Evolutionary conservation across 2,888 invertebrate species (phyloP), one percentile per base, ranked within the genome.

Genomic region (Phoenoteleia sp.): DNA sequence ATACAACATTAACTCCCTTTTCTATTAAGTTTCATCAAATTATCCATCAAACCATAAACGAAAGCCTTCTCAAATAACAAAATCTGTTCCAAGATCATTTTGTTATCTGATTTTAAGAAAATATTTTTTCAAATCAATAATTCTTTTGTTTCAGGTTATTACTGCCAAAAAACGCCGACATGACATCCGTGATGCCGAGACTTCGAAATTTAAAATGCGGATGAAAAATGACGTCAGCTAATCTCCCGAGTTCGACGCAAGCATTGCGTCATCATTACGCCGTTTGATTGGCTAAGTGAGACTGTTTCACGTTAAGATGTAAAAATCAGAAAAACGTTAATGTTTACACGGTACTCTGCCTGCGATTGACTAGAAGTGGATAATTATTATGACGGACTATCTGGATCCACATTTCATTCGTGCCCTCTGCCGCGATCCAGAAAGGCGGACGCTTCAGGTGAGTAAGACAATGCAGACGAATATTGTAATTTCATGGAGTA

Each of bases 341-440:
- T 11, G 56, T 27, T n/a, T 42, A 42, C 67, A 60, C 17, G 60
- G 29, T 45, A 62, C 42, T 71, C 54, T 13, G 54, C 56, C 47
- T 56, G 47, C 45, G 23, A 33, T 74, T 67, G 82, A 81, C 80
- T 80, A 84, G 84, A 84, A 87, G 85, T 85, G 69, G 79, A 76
- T 75, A 79, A 75, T 88, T 88, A 92, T 74, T 81, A 95, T 94
- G 94, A 94, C 94, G 92, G 94, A 94, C 91, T 94, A 94, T 89
- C 93, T 94, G 91, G 95, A 95, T 91, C 94, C 94, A 77, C 94
- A 94, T 89, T 95, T 95, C 89, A 93, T 95, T 86, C 94, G 94
- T 90, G 94, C 95, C 87, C 94, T 95, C 81, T 94, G 94, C 92
- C 94, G 94, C 88, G 95, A 95, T 89, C 95, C 95, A 62, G 95